Evolutionary conservation across 2,888 invertebrate species (phyloP).

Genomic region (Nezara viridula): DNA sequence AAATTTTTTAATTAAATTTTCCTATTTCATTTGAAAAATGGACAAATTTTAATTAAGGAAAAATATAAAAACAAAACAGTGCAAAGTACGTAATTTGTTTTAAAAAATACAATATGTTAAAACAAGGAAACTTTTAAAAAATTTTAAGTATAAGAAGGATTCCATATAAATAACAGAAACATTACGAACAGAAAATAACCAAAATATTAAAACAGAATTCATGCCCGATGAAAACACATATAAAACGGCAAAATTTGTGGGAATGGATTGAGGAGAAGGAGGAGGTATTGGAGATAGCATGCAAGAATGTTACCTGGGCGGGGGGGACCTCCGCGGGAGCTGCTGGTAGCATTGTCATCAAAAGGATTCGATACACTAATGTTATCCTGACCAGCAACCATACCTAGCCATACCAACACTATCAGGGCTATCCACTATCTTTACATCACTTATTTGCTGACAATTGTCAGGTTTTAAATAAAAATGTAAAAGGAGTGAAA

Average conservation of each 20-base stretch:
- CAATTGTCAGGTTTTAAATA: constrained; percentile 24
- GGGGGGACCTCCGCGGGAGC: constrained; percentile 65
- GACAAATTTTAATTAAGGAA: not conserved
- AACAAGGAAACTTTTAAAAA: constrained; percentile 6
- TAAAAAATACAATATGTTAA: not conserved
- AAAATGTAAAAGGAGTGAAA: not conserved
- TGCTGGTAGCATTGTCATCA: constrained; percentile 80
- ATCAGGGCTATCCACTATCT: constrained; percentile 43
- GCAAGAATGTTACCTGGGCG: constrained; percentile 66
- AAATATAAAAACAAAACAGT: constrained; percentile 38
- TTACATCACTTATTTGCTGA: not conserved
- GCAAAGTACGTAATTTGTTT: not conserved
- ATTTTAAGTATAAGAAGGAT: not conserved
- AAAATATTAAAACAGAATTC: constrained; percentile 52
- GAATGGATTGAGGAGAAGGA: constrained; percentile 64
- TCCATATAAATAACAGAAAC: constrained; percentile 45
- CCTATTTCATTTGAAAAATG: no score
- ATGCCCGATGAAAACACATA: constrained; percentile 53
- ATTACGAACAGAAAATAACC: constrained; percentile 50
- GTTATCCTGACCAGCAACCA: constrained; percentile 76
- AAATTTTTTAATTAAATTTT: no score
- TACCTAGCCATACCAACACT: constrained; percentile 64
- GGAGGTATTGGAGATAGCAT: constrained; percentile 68
- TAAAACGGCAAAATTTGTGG: constrained; percentile 62
- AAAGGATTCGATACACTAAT: constrained; percentile 89